phyloP scores from a whole-genome alignment of 92 coral and sea anemone species.

The Virgularia gustaviana region DNA sequence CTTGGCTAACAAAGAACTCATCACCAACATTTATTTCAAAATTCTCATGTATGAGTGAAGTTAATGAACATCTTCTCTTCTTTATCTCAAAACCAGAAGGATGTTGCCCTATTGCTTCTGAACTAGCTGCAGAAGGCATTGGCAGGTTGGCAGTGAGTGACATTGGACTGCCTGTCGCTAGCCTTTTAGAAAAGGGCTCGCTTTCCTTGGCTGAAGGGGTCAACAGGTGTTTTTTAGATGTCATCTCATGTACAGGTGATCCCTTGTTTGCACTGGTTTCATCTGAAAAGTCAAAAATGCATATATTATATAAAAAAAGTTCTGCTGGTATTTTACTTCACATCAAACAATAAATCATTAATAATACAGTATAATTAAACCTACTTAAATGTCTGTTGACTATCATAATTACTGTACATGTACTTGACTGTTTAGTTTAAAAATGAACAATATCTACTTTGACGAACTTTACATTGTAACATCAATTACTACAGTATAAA shows the following conservation, averaged over 20 bases:
- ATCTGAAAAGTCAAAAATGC: not conserved
- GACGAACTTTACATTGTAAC: too few relatives aligned
- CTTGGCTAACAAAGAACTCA: not conserved
- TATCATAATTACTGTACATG: too few relatives aligned
- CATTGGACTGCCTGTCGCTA: not conserved
- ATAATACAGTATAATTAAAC: too few relatives aligned
- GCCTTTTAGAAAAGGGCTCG: not conserved
- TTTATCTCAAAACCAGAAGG: constrained; percentile 15
- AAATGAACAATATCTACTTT: too few relatives aligned
- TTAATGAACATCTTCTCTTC: constrained; percentile 11
- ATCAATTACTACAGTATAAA: too few relatives aligned
- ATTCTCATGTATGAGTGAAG: not conserved
- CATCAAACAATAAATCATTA: too few relatives aligned
- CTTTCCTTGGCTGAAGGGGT: too few relatives aligned
- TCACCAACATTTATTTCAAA: not conserved
- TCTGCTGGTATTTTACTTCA: not conserved
- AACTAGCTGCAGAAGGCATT: not conserved
- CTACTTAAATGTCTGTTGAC: too few relatives aligned
- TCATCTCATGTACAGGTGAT: not conserved
- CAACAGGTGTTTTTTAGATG: not conserved
- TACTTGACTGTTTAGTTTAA: too few relatives aligned
- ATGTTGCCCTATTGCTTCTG: not conserved
- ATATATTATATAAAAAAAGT: not conserved
- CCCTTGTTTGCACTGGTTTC: not conserved
- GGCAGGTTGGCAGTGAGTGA: not conserved